Percentiles rank a stretch among this genome's conserved stretches.
Evolutionary conservation across 2,797 vertebrate species (phyloP).

Genomic region (Aeoliscus strigatus): DNA sequence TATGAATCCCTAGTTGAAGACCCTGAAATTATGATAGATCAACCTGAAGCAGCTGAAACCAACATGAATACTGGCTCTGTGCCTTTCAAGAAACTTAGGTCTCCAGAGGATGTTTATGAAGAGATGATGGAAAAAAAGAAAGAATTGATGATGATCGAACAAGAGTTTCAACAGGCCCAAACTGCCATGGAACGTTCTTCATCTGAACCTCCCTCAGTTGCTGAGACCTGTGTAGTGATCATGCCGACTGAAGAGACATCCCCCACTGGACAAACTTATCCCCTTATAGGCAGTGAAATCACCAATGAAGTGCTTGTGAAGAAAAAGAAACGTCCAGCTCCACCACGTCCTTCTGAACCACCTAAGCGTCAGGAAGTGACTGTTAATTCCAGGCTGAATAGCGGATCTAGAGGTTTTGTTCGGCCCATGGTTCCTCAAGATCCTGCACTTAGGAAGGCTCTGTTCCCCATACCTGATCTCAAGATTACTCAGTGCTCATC

Average conservation of each 20-base stretch:
- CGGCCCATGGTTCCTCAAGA: conserved; percentile 77
- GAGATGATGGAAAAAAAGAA: conserved; percentile 84
- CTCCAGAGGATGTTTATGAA: conserved; percentile 85
- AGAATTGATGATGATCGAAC: conserved; percentile 77
- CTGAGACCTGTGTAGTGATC: conserved; percentile 84
- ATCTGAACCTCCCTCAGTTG: conserved; percentile 68
- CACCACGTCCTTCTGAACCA: conserved; percentile 73
- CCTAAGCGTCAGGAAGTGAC: conserved; percentile 67
- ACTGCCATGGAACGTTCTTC: conserved; percentile 69
- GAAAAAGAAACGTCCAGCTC: conserved; percentile 81
- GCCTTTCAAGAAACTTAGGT: conserved; percentile 77
- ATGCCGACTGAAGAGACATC: conserved; percentile 76
- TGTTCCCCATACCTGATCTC: conserved; percentile 94
- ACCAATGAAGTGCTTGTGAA: conserved; percentile 79
- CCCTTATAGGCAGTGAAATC: conserved; percentile 70
- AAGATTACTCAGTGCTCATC: conserved; percentile 99
- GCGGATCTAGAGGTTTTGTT: conserved; percentile 69
- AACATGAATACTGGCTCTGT: conserved; percentile 69
- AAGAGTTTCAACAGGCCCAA: conserved; percentile 66
- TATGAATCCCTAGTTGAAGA: conserved; percentile 95
- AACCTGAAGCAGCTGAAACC: conserved; percentile 66
- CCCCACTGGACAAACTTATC: conserved; percentile 60
- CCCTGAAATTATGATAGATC: conserved; percentile 67
- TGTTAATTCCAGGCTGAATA: conserved; percentile 60
- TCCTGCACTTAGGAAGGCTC: conserved; percentile 74